Evolutionary conservation across 2,888 invertebrate genomes (phyloP).

Genomic region (Priapulus caudatus): DNA sequence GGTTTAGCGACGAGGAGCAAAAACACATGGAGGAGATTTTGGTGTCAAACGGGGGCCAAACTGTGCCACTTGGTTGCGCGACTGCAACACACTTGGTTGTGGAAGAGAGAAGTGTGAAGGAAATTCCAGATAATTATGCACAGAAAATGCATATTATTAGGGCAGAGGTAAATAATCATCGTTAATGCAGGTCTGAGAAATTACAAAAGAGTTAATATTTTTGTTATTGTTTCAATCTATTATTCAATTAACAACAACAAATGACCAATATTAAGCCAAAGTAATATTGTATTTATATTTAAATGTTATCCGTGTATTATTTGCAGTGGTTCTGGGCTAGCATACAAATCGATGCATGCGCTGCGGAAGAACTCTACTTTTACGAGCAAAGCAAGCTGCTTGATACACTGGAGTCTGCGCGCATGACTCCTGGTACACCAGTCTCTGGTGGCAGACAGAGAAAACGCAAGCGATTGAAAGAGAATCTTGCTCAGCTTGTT

Average conservation of each 20-base stretch:
- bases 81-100: constrained; percentile 78
- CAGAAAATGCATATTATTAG: constrained; percentile 28
- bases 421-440: background rate
- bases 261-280: no score
- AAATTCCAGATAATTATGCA: constrained; percentile 27
- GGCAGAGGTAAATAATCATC: constrained; percentile 29
- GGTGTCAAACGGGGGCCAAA: constrained; percentile 57
- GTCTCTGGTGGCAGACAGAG: constrained; percentile 41
- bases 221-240: no score
- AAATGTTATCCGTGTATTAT: no score
- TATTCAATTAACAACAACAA: no score
- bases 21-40: constrained; percentile 83
- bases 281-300: no score
- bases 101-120: constrained; percentile 34
- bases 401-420: background rate
- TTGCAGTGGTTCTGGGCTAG: constrained; percentile 93
- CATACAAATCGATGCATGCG: constrained; percentile 85
- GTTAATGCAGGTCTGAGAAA: no score
- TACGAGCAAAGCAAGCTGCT: constrained; percentile 42
- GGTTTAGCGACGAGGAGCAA: constrained; percentile 77
- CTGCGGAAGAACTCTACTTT: constrained; percentile 75
- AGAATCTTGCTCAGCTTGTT: constrained; percentile 48
- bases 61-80: constrained; percentile 58
- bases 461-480: constrained; percentile 66
- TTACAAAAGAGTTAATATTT: no score